A percentile compares a stretch with the other conserved stretches of the same genome.
phyloP scores from a whole-genome alignment of 2,113 vertebrate genomes.

The Pterophyllum scalare region DNA sequence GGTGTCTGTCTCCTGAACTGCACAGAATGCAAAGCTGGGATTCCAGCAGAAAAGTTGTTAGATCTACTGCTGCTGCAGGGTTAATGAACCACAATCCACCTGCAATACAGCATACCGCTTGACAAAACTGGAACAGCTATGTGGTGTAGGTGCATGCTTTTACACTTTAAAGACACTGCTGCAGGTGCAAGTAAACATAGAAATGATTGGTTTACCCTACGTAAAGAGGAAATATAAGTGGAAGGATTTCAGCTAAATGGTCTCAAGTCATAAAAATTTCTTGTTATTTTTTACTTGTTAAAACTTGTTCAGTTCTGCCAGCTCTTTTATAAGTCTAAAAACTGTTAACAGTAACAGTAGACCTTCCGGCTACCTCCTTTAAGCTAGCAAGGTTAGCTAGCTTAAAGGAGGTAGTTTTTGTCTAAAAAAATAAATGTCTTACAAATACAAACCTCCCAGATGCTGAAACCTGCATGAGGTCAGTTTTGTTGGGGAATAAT shows the following conservation, averaged over 20 bases:
- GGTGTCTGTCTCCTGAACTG: background rate
- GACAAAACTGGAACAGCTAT: slow-evolving; percentile 1
- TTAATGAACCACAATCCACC: slow-evolving; percentile 1
- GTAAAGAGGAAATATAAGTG: background rate
- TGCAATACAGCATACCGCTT: background rate
- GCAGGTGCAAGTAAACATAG: background rate
- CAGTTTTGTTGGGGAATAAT: background rate
- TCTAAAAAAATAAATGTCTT: background rate
- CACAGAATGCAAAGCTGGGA: background rate
- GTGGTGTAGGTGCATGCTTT: background rate
- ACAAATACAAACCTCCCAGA: background rate
- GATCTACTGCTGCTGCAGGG: background rate
- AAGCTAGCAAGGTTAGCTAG: background rate
- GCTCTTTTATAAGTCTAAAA: background rate
- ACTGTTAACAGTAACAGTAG: background rate
- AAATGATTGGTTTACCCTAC: background rate
- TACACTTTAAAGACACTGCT: background rate
- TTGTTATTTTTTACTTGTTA: background rate
- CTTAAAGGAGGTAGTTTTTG: background rate
- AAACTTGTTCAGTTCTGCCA: background rate
- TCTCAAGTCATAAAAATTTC: background rate
- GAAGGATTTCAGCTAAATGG: background rate
- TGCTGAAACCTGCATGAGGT: background rate
- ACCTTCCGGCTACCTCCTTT: too few relatives aligned
- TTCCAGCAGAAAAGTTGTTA: slow-evolving; percentile 4